These are phyloP conservation scores for Eurois occulta DNA, from an alignment of 2,888 invertebrate genomes.

Conservation along the genomic window DNA sequence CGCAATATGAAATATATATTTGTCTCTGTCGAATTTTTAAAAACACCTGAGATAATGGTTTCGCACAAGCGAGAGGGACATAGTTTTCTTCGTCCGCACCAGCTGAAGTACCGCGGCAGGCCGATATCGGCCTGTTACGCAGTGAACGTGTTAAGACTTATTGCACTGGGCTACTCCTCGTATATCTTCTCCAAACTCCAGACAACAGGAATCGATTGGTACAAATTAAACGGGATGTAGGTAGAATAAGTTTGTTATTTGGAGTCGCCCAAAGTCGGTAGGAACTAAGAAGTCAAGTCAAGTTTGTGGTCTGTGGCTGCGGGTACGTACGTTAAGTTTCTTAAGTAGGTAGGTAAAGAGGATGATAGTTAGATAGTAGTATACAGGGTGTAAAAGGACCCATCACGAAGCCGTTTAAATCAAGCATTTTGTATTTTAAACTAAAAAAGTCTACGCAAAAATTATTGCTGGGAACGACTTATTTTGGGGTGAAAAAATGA, in stretches of 20 bases:
- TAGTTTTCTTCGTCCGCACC: no score
- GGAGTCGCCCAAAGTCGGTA: slow-evolving; percentile 53
- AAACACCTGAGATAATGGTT: no score
- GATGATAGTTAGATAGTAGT: neutral
- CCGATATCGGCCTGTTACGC: no score
- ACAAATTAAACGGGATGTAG: slow-evolving; percentile 46
- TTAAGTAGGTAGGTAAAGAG: neutral
- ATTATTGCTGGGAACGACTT: neutral
- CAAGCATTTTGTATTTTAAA: neutral
- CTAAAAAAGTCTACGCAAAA: neutral
- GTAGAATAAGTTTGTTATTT: slow-evolving; percentile 60
- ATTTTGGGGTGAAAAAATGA: neutral
- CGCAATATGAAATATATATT: no score
- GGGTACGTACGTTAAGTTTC: slow-evolving; percentile 36
- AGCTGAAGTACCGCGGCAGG: no score
- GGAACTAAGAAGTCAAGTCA: slow-evolving; percentile 55
- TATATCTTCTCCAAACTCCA: neutral
- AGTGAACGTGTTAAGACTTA: no score
- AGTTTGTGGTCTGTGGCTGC: slow-evolving; percentile 60
- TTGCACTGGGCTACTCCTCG: neutral
- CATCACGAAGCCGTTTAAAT: neutral
- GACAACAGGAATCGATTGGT: slow-evolving; percentile 36
- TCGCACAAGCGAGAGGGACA: no score
- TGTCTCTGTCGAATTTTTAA: no score
- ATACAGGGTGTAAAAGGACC: neutral